phyloP scores from a whole-genome alignment of 2,797 vertebrate genomes.

The Aeoliscus strigatus region DNA sequence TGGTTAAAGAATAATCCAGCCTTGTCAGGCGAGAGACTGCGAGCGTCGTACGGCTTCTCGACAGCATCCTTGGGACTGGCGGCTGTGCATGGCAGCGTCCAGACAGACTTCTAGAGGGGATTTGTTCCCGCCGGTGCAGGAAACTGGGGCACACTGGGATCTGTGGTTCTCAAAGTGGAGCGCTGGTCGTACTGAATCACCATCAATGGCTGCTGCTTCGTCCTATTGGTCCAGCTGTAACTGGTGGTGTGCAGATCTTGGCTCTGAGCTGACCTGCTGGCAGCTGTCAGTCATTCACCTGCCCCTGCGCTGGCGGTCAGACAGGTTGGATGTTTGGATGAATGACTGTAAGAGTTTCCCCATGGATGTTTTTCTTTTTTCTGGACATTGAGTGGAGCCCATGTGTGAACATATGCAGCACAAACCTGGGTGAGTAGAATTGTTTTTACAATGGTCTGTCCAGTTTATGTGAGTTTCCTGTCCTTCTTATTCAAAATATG shows the following conservation, averaged over 20 bases:
- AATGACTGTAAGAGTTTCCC: too few species aligned
- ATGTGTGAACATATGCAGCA: too few species aligned
- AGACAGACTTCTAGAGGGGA: slow-evolving; percentile 56
- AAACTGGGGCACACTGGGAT: slow-evolving; percentile 62
- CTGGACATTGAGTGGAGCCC: too few species aligned
- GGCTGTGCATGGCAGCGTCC: slow-evolving; percentile 39
- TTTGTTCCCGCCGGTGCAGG: slow-evolving; percentile 44
- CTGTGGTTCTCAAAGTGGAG: slow-evolving; percentile 38
- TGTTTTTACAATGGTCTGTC: too few species aligned
- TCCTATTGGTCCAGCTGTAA: slow-evolving; percentile 59
- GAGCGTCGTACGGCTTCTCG: slow-evolving; percentile 41
- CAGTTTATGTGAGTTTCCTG: too few species aligned
- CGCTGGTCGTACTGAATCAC: slow-evolving; percentile 21
- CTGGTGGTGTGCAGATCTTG: slow-evolving; percentile 28
- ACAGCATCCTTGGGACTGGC: slow-evolving; percentile 29
- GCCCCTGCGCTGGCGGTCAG: slow-evolving; percentile 19
- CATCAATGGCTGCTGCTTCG: slow-evolving; percentile 5
- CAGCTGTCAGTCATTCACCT: slow-evolving; percentile 51
- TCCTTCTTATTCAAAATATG: too few species aligned
- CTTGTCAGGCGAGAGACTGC: slow-evolving; percentile 23
- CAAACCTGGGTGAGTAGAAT: too few species aligned
- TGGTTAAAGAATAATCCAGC: slow-evolving; percentile 52
- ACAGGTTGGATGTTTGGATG: slow-evolving; percentile 3
- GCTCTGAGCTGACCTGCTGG: slow-evolving; percentile 33
- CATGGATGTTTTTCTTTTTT: too few species aligned